phyloP scores from a whole-genome alignment of 2,113 vertebrate genomes.

The Artemisiospiza belli region DNA sequence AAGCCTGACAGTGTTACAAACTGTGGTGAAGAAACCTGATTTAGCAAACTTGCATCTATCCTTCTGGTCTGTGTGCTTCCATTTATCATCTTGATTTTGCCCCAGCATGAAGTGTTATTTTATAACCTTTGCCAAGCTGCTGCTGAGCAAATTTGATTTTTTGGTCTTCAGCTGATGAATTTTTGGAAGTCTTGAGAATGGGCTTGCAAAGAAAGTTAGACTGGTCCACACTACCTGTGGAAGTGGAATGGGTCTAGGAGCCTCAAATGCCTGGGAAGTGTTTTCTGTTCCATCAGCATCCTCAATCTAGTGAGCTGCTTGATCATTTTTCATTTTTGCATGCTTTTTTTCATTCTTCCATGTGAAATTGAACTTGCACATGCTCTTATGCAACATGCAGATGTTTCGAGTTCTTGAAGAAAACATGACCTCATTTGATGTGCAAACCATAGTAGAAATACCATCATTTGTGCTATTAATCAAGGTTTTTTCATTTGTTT shows the following conservation, averaged over 20 bases:
- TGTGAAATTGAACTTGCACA: not conserved
- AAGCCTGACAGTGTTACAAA: not conserved
- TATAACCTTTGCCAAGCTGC: not conserved
- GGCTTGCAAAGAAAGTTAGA: not conserved
- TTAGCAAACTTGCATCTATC: not conserved
- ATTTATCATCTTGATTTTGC: not conserved
- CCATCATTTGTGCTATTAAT: not conserved
- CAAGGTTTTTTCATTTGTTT: not conserved
- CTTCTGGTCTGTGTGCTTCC: not conserved
- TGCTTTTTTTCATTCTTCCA: not conserved
- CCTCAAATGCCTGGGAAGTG: not conserved
- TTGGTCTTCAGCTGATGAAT: not conserved
- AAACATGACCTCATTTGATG: not conserved
- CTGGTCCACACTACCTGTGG: not conserved
- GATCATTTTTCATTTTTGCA: not conserved
- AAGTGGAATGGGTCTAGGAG: not conserved
- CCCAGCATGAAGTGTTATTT: not conserved
- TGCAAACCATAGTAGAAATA: not conserved
- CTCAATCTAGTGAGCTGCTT: accelerated
- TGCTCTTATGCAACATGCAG: not conserved
- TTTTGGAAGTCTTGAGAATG: not conserved
- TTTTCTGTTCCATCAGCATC: not conserved
- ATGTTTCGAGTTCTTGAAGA: not conserved
- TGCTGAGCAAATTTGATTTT: not conserved
- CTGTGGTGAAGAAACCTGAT: not conserved